Evolutionary conservation across 2,797 vertebrate genomes (phyloP), one percentile per base, ranked within the genome.

Genomic region (Threskiornis aethiopicus): DNA sequence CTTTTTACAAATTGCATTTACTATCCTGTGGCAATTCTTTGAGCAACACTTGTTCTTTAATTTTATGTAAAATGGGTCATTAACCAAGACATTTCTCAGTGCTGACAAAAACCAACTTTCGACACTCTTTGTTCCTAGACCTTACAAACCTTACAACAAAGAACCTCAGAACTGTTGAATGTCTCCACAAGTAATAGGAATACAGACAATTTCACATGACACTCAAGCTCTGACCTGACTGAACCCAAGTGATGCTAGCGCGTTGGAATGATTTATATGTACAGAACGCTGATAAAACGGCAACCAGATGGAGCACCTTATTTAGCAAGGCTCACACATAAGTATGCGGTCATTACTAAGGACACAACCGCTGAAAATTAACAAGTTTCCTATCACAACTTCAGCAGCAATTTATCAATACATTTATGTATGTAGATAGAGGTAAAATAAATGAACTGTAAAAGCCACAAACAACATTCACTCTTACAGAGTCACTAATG

Each of bases 181-280:
- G 28, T 15, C 83, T 83, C 39, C 79, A 72, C 6, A 81, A 67
- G 69, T 35, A 75, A 31, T 1, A 83, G 62, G 54, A 90, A 57
- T 29, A 67, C 31, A 57, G 91, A 89, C 73, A 97, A 83, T 33
- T 44, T 94, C 83, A 84, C 49, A 64, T 75, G 59, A 66, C 78
- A 13, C 86, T 61, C 62, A 66, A 13, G 22, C 71, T 75, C 25
- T 67, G 93, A 91, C 58, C 76, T 4, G 5, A 35, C 37, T 1
- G 35, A 73, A 44, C 84, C 67, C 86, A 37, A 94, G 88, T 58
- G 94, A 87, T 44, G 70, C 42, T 0, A 14, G 39, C 1, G 2
- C 39, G 71, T 31, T 84, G 96, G 92, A 96, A 97, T 96, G 96
- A 92, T 39, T 64, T 84, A n/a, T 10, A 94, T 64, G 92, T 18